Evolutionary conservation across 2,888 invertebrate genomes (phyloP), one percentile per base, ranked within the genome.

Genomic region (Megaustenia siamemsis): DNA sequence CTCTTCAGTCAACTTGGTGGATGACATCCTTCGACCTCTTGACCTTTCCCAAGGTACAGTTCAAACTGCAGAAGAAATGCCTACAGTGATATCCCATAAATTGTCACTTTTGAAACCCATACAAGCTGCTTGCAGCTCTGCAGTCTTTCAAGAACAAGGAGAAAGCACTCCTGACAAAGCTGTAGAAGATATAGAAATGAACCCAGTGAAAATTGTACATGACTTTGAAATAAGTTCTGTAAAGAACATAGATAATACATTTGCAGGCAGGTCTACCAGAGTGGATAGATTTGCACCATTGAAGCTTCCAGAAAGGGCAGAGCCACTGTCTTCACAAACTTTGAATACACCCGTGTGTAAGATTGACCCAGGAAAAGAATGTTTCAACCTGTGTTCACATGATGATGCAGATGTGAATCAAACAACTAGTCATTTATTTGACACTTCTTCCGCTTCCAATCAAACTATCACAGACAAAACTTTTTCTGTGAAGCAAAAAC

Each of bases 11-110:
- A 71, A 56, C 71, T 49, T 81, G 15, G 71, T 71, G 15, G 81
- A 81, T 24, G 81, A 69, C 38, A 71, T 81, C 81, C 69, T 81
- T 35, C 6, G 71, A 28, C 81, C 81, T 38, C 71, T 81, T 40
- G 81, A 81, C 28, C 71, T 81, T 15, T 81, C 81, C 3, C 81
- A 81, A 24, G 40, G 24, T 35, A 43, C 45, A 45, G 28, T 66
- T 43, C 77, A 77, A 40, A 40, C 77, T 4, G 6, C 75, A 32
- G 53, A 75, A 1, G 53, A 53, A 10, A 18, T 49, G 10, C 53
- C 49, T 18, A 32, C 75, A 28, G 18, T 53, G 18, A 53, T 32
- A 40, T 28, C 24, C 10, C 43, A 45, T 71, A 71, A 71, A 71
- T 10, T 71, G 12, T n/a, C 71, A 2, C 32, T 38, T 35, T n/a